Evolutionary conservation across 2,888 invertebrate species (phyloP).

Genomic region (Abrostola tripartita): DNA sequence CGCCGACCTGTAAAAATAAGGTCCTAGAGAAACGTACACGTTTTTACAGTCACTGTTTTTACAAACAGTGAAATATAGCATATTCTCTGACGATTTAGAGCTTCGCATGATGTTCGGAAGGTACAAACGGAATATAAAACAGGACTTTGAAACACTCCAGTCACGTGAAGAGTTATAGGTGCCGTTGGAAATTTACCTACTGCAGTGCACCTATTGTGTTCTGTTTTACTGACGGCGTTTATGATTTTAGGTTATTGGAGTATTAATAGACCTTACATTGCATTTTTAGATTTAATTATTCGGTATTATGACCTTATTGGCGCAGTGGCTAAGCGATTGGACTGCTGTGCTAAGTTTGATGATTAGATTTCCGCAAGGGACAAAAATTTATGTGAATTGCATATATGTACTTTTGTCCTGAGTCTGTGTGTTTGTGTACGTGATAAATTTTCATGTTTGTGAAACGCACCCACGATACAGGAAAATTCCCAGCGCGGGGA

Average conservation of each 20-base stretch:
- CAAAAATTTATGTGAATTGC: no score
- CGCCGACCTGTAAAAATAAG: background rate
- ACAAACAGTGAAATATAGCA: background rate
- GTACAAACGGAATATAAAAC: slow-evolving; percentile 20
- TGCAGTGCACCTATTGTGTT: slow-evolving; percentile 3
- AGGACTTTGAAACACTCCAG: slow-evolving; percentile 6
- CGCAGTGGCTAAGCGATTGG: no score
- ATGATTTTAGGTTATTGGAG: background rate
- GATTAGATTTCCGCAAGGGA: no score
- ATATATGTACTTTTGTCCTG: no score
- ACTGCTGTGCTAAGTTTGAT: no score
- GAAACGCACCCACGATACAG: no score
- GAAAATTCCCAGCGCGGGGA: no score
- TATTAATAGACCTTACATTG: background rate
- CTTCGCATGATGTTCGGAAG: background rate
- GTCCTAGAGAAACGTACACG: background rate
- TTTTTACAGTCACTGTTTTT: background rate
- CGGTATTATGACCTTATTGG: no score
- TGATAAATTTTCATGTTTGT: no score
- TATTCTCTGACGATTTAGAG: background rate
- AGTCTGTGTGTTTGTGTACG: no score
- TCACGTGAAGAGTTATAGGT: slow-evolving; percentile 16
- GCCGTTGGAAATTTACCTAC: slow-evolving; percentile 16
- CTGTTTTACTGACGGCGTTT: background rate
- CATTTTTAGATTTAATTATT: no score